Percentiles rank a stretch among this genome's conserved stretches.
phyloP scores from a whole-genome alignment of 2,113 vertebrate species.

The Xerus inauris region DNA sequence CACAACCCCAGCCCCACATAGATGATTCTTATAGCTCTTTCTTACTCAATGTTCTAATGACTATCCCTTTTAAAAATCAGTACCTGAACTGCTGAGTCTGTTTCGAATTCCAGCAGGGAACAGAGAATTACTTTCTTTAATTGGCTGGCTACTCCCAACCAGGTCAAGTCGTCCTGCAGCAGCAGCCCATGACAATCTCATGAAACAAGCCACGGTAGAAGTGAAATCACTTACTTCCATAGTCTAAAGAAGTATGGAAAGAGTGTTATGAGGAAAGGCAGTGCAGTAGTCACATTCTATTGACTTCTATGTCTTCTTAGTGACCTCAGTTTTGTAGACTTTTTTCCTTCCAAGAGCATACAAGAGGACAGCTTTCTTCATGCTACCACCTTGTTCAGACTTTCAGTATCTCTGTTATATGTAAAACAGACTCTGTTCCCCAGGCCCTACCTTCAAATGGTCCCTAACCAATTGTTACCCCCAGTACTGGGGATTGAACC shows the following conservation, averaged over 20 bases:
- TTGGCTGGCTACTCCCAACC: conserved; percentile 97
- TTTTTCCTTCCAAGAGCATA: not conserved
- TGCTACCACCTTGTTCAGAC: not conserved
- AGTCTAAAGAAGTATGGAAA: conserved; percentile 87
- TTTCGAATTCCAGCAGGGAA: conserved; percentile 94
- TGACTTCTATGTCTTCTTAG: not conserved
- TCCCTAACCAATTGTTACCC: not conserved
- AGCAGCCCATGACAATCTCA: conserved; percentile 98
- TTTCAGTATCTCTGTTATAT: not conserved
- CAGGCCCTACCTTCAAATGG: not conserved
- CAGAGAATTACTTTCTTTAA: conserved; percentile 95
- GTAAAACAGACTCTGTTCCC: not conserved
- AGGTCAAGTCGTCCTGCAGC: conserved; percentile 97
- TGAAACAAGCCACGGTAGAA: conserved; percentile 98
- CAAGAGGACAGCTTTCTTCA: not conserved
- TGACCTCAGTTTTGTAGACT: not conserved
- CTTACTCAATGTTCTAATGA: not conserved
- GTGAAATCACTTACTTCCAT: conserved; percentile 99
- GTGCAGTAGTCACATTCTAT: not conserved
- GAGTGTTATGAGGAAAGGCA: not conserved
- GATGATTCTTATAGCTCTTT: not conserved
- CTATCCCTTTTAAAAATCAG: not conserved
- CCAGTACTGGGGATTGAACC: too few relatives aligned
- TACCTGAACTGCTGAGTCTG: conserved; percentile 98
- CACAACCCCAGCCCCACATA: too few relatives aligned